phyloP scores from a whole-genome alignment of 2,797 vertebrate species.

The Gymnopithys bicolor region DNA sequence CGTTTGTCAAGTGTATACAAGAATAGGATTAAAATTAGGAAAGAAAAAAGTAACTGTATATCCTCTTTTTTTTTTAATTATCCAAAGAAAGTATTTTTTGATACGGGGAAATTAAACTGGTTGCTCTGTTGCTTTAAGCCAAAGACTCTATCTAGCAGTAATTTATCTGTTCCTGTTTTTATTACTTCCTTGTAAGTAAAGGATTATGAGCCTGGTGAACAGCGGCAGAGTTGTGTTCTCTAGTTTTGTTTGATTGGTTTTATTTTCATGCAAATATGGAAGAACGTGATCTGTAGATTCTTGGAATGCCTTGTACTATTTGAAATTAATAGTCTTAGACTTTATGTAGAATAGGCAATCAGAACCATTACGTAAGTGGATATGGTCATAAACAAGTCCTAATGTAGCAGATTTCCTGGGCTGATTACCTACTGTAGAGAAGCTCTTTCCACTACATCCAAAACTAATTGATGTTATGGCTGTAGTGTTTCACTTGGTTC shows the following conservation, averaged over 20 bases:
- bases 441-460: not conserved
- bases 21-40: not conserved
- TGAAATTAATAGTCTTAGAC: not conserved
- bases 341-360: not conserved
- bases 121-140: not conserved
- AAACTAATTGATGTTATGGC: not conserved
- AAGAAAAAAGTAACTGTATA: not conserved
- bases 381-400: not conserved
- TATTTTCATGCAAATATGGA: not conserved
- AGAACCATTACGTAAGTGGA: not conserved
- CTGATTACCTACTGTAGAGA: not conserved
- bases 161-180: not conserved
- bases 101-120: not conserved
- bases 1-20: not conserved
- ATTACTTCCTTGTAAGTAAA: not conserved
- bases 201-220: not conserved
- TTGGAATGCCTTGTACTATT: not conserved
- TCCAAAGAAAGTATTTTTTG: not conserved
- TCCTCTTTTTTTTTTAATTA: not conserved
- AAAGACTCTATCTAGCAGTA: not conserved
- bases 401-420: not conserved
- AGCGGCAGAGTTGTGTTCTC: not conserved
- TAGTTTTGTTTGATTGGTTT: not conserved
- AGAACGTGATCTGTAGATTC: not conserved
- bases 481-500: not conserved